Percentiles rank a stretch among this genome's conserved stretches.
phyloP scores from a whole-genome alignment of 2,113 vertebrate species.

The Thamnaconus septentrionalis region DNA sequence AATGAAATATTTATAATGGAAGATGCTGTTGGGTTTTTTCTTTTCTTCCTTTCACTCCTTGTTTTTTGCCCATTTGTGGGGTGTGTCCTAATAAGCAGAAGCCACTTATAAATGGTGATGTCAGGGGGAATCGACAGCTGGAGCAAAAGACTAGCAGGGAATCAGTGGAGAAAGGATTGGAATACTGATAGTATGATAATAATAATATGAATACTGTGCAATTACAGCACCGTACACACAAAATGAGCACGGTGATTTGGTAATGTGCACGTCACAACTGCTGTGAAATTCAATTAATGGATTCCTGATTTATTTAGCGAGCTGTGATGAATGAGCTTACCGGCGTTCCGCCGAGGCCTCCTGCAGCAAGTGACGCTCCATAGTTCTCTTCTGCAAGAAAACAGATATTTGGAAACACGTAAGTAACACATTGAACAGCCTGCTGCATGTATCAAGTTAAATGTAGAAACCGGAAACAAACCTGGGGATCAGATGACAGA shows the following conservation, averaged over 20 bases:
- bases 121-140: neutral
- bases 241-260: slow-evolving; percentile 44
- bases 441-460: slow-evolving; percentile 6
- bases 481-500: slow-evolving; percentile 3
- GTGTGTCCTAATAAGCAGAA: no score
- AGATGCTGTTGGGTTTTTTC: no score
- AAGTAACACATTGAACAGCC: slow-evolving; percentile 6
- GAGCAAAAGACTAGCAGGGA: slow-evolving; percentile 17
- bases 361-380: neutral
- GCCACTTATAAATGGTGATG: no score
- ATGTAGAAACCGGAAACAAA: slow-evolving; percentile 16
- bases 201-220: slow-evolving; percentile 14
- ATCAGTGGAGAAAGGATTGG: slow-evolving; percentile 11
- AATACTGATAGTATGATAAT: slow-evolving; percentile 36
- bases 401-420: slow-evolving; percentile 23
- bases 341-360: slow-evolving; percentile 9
- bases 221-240: slow-evolving; percentile 22
- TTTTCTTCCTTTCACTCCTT: no score
- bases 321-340: slow-evolving; percentile 40
- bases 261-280: slow-evolving; percentile 57
- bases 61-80: neutral
- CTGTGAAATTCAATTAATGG: slow-evolving; percentile 61
- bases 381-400: neutral
- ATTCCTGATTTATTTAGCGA: slow-evolving; percentile 60
- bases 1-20: no score